Evolutionary conservation across 2,113 vertebrate genomes (phyloP).

Genomic region (Poecile atricapillus): DNA sequence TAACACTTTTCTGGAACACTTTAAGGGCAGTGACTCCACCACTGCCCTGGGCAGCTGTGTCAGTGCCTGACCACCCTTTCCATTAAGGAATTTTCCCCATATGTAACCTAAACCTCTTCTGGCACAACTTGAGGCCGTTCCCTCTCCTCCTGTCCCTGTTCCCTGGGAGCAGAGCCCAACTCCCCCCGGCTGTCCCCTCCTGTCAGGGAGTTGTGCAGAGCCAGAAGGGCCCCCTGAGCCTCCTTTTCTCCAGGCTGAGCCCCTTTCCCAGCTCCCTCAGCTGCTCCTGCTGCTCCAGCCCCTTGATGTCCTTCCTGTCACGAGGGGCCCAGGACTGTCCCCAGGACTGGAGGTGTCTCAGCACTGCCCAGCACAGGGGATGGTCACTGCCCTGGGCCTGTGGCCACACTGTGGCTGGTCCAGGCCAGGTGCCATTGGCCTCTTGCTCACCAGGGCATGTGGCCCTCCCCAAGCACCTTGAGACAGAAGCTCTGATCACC

Average conservation of each 20-base stretch:
- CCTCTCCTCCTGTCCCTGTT: neutral
- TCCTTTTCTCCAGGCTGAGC: neutral
- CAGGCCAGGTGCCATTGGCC: neutral
- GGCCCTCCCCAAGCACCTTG: neutral
- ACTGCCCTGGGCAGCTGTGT: neutral
- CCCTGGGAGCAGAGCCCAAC: accelerated
- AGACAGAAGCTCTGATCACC: neutral
- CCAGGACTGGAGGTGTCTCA: neutral
- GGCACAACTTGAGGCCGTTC: accelerated
- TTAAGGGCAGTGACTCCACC: no score
- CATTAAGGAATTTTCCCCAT: neutral
- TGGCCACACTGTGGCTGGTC: neutral
- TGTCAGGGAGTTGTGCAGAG: neutral
- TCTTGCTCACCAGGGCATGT: neutral
- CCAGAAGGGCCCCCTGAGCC: neutral
- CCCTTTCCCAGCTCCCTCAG: neutral
- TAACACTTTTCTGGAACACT: neutral
- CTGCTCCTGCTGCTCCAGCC: accelerated
- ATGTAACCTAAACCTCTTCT: neutral
- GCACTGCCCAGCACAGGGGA: neutral
- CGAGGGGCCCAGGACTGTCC: neutral
- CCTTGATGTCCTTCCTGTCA: accelerated
- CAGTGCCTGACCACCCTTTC: neutral
- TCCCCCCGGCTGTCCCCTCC: accelerated
- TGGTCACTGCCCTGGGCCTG: neutral